Evolutionary conservation across 2,113 vertebrate genomes (phyloP), one percentile per base, ranked within the genome.

Genomic region (Ochotona princeps): DNA sequence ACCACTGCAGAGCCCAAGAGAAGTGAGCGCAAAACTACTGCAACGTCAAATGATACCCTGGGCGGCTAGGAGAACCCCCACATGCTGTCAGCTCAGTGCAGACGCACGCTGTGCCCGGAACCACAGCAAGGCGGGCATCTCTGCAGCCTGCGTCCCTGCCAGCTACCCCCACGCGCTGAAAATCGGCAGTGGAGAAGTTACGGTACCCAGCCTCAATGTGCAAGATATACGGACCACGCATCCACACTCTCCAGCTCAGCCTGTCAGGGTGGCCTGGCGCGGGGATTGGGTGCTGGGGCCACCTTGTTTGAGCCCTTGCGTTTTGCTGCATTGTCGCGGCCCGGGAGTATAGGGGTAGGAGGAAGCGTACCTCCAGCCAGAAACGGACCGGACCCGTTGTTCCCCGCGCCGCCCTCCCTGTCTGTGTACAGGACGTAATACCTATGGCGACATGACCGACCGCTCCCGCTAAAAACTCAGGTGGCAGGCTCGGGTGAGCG

Each of bases 301-400:
- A 75, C 86, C 65, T 51, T 94, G 76, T 83, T 89, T 4, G 35
- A 81, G 70, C 47, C 54, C 90, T 92, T 54, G 93, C 82, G 94
- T 97, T 97, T 94, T 97, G 97, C 97, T 97, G 98, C 97, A 97
- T 96, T 97, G 96, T 96, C 96, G 92, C 5, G 47, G 94, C 26
- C 80, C 2, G 25, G 57, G 81, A 73, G 66, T 2, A 76, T 47
- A 63, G 26, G 76, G 54, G 65, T 51, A 38, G 54, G 28, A 96
- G 83, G 91, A 96, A 85, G 83, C 61, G 54, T 86, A 83, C 69
- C 91, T 88, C 74, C 73, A 57, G 89, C 38, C 78, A 72, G 65
- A 81, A 72, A 47, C 6, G 57, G 69, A 75, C 73, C n/a, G 7
- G 78, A 66, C 76, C 38, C 73, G 0, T 54, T 47, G 73, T 81